Base-by-base conservation (phyloP, 2,888 invertebrate genomes). In the Pandemis cinnamomeana region DNA sequence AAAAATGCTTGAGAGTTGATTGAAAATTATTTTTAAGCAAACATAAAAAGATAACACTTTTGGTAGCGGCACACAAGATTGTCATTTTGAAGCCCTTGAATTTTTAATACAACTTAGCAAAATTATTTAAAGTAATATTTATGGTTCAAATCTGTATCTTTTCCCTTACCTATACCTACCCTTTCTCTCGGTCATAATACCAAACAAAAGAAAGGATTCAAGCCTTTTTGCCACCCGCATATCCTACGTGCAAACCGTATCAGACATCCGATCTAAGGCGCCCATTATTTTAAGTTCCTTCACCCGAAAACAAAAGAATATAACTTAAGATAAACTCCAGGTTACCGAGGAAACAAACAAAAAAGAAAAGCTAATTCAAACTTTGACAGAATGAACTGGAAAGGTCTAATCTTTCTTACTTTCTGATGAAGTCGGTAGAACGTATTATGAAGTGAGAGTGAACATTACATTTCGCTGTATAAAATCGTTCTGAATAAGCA, bases 321-420 rank as follows among this genome's bases (percentile, higher is more conserved):
- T 27, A 42, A 61, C 42, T 68, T 27, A 68, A 20, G 27, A 55
- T 44, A 63, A 63, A 41, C 51, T 27, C 44, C 20, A 20, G n/a
- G 53, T 71, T 55, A 27, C 42, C 27, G 44, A 27, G 5, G 41
- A 63, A 55, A 53, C 60, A 63, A 63, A 3, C 6, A 13, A 44
- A 63, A 55, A 53, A 55, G 55, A 44, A 55, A 63, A 70, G 53
- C 44, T 51, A 55, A 63, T 71, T 53, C 70, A 63, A 63, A 71
- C 63, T 71, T 64, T 27, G 4, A 15, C 44, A 7, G 15, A 27
- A 62, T 41, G 51, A 62, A 63, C 55, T 44, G 55, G 27, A 46
- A 64, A 64, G 63, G 55, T 71, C 63, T 55, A 64, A 11, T 15
- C 13, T 2, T 15, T 4, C 55, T 15, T 63, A 20, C 71, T 61